Percentiles rank a stretch among this genome's conserved stretches.
Conservation (phyloP, 2,113 vertebrate species). For the Thomomys bottae region DNA sequence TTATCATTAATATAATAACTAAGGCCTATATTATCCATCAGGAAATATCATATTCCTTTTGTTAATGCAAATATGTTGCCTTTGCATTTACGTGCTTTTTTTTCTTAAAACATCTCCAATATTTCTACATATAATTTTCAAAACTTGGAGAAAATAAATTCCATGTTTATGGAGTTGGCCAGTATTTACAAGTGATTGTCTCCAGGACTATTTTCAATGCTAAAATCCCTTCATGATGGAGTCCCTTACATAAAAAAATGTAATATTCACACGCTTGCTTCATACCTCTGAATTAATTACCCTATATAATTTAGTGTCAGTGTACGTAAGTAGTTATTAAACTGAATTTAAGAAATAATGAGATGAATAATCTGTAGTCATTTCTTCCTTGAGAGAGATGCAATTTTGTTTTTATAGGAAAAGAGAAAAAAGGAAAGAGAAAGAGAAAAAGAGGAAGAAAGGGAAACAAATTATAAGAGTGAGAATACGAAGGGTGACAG, state of each 20-base stretch:
- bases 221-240: not conserved
- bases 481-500: no score
- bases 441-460: no score
- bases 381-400: no score
- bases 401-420: no score
- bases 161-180: not conserved
- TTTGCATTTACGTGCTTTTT: not conserved
- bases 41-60: not conserved
- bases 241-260: not conserved
- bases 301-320: no score
- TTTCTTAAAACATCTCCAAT: not conserved
- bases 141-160: not conserved
- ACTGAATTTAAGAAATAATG: no score
- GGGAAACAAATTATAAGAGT: no score
- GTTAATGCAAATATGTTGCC: not conserved
- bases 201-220: not conserved
- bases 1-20: not conserved
- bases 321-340: no score
- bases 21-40: not conserved
- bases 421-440: no score
- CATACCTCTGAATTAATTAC: not conserved
- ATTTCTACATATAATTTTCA: not conserved
- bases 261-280: not conserved
- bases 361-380: no score
- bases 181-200: not conserved